These are phyloP conservation scores for Crotalus viridis DNA, from an alignment of 2,113 vertebrate genomes.

Conservation along the genomic window DNA sequence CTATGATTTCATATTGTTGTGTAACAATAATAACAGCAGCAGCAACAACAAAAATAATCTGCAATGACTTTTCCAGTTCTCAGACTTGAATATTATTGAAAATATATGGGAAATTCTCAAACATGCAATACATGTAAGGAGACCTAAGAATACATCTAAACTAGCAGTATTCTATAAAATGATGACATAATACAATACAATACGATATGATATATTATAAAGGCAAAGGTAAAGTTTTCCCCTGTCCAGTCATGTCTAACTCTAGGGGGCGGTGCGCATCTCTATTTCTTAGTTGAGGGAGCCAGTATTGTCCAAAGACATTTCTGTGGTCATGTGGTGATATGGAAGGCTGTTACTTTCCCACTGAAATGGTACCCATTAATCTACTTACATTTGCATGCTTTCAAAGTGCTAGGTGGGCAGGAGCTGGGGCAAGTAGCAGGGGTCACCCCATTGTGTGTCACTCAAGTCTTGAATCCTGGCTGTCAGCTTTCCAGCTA, in stretches of 20 bases:
- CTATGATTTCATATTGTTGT: too few relatives aligned
- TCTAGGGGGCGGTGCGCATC: background rate
- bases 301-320: background rate
- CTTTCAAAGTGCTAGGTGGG: background rate
- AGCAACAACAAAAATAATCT: background rate
- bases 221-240: background rate
- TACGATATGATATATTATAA: background rate
- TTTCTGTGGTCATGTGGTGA: background rate
- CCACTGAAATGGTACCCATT: background rate
- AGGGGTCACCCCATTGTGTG: too few relatives aligned
- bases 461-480: background rate
- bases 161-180: background rate
- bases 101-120: background rate
- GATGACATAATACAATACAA: background rate
- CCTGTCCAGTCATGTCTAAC: background rate
- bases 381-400: background rate
- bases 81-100: background rate
- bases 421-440: background rate
- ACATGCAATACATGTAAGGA: background rate
- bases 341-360: background rate
- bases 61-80: background rate
- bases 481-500: background rate
- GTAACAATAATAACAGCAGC: background rate
- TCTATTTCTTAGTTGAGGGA: background rate
- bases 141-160: background rate